Percentiles rank a stretch among this genome's conserved stretches.
Evolutionary conservation across 2,113 vertebrate species (phyloP).

Genomic region (Myiozetetes cayanensis): DNA sequence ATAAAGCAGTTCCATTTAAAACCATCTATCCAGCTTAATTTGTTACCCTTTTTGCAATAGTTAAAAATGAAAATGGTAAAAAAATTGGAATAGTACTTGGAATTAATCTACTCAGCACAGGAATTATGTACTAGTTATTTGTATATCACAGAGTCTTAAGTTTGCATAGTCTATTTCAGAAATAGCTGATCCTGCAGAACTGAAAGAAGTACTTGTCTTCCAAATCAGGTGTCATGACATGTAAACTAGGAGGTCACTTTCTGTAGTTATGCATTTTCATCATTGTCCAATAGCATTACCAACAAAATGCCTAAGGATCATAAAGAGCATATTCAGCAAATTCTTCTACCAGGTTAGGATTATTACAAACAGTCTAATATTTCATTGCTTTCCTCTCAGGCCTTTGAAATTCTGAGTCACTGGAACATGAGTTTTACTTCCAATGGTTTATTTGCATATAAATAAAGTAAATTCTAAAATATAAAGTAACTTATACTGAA

Average conservation of each 20-base stretch:
- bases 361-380: neutral
- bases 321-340: constrained; percentile 7
- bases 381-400: neutral
- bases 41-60: neutral
- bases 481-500: neutral
- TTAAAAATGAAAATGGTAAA: neutral
- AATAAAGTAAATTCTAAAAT: neutral
- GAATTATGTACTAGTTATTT: neutral
- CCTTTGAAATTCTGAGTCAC: constrained; percentile 18
- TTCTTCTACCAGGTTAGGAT: neutral
- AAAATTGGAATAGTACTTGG: neutral
- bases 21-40: neutral
- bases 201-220: neutral
- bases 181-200: neutral
- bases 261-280: neutral
- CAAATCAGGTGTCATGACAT: neutral
- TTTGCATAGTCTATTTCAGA: neutral
- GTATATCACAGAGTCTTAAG: neutral
- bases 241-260: neutral
- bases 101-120: neutral
- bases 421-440: neutral
- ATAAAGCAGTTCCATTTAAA: neutral
- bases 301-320: neutral
- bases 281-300: neutral
- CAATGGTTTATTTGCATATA: neutral